Base-by-base conservation (phyloP, 2,797 vertebrate species). In the Alosa sapidissima region DNA sequence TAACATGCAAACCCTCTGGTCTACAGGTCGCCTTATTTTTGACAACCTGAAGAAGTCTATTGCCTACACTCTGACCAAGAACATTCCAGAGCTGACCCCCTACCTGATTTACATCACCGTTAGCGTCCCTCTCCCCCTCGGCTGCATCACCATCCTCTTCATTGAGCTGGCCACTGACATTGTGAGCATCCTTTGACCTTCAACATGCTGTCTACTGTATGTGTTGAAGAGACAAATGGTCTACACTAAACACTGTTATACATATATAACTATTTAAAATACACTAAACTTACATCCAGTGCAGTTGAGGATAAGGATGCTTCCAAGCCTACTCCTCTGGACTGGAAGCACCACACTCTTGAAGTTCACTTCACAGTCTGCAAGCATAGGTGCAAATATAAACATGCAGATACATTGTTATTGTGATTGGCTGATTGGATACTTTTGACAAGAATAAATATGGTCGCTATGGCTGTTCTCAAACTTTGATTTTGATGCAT, bases 31-130 rank as follows among this genome's bases (percentile, higher is more conserved):
- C 19, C 92, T 97, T 60, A 98, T 98, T 86, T 97, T 98, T 10
- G 97, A 98, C 89, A 98, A 97, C 87, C 92, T 98, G 88, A 97
- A 98, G 92, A 98, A 97, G 86, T 98, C 97, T 36, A 97, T 98
- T 0, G 97, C 97, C 21, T 97, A 97, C 93, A 97, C 96, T 0
- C 81, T 97, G 87, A 97, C 97, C 89, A 97, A 97, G 93, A 98
- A 97, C 92, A 98, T 98, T 84, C 97, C 97, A 0, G 97, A 98
- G 85, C 90, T 98, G 89, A 95, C 97, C 0, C 97, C 97, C 0
- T 98, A 97, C 89, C 95, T 97, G 85, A 96, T 97, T 90, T 98
- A 97, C 92, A 98, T 98, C 93, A 97, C 96, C 0, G 94, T 95
- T 92, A 97, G 96, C 0, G 95, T 98, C 47, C 97, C 97, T 0